Percentiles rank a stretch among this genome's conserved stretches.
Evolutionary conservation across 1,140 invertebrate genomes (phyloP).

Genomic region (Philotrypesis tridentata): DNA sequence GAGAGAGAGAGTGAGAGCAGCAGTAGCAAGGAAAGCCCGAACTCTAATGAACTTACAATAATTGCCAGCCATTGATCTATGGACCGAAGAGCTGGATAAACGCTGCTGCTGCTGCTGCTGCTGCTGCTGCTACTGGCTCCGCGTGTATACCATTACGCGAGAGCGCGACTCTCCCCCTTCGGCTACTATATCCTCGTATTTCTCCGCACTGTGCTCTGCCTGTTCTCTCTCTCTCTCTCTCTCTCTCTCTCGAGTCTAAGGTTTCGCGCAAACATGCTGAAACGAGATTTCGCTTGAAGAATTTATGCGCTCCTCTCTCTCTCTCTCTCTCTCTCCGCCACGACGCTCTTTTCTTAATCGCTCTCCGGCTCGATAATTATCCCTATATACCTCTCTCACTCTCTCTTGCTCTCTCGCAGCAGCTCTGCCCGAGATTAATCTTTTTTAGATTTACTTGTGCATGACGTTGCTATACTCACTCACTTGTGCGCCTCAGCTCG

Average conservation of each 20-base stretch:
- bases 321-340: not conserved
- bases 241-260: conserved; percentile 8
- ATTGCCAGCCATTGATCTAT: conserved; percentile 74
- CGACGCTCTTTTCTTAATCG: not conserved
- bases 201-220: not conserved
- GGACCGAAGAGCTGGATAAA: conserved; percentile 65
- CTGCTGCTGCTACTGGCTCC: not conserved
- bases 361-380: not conserved
- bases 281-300: conserved; percentile 22
- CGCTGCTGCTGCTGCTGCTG: not conserved
- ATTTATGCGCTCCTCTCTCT: conserved; percentile 32
- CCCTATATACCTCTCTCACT: not conserved
- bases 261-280: conserved; percentile 15
- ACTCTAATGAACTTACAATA: conserved; percentile 74
- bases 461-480: not conserved
- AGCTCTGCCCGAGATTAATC: not conserved
- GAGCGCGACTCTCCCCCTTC: conserved; percentile 13
- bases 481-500: no score
- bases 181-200: conserved; percentile 16
- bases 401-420: no score
- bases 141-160: conserved; percentile 15
- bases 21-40: conserved; percentile 45
- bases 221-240: no score
- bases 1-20: conserved; percentile 17
- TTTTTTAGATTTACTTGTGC: not conserved